Evolutionary conservation across 2,797 vertebrate species (phyloP).

Genomic region (Xenentodon cancila): DNA sequence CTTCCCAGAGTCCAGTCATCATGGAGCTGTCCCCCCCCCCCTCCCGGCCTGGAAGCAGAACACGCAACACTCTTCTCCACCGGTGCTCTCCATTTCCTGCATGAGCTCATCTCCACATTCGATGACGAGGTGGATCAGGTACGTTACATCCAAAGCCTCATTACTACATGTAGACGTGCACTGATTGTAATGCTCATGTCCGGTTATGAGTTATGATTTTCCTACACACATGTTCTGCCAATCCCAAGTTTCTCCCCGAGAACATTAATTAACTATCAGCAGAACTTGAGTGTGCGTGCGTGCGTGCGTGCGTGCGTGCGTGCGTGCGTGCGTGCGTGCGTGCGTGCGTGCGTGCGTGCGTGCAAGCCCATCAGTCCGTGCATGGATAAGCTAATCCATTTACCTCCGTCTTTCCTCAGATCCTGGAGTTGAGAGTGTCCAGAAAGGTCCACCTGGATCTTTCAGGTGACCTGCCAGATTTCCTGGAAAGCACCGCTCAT

Average conservation of each 20-base stretch:
- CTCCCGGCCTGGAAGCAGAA: conserved; percentile 73
- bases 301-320: too few relatives aligned
- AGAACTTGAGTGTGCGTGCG: too few relatives aligned
- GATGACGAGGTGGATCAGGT: conserved; percentile 83
- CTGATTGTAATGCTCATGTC: too few relatives aligned
- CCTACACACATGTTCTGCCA: too few relatives aligned
- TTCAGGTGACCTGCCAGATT: conserved; percentile 76
- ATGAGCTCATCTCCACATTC: conserved; percentile 80
- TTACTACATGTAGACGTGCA: not conserved
- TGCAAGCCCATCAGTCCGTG: too few relatives aligned
- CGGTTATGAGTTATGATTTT: too few relatives aligned
- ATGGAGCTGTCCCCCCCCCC: conserved; percentile 79
- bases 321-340: too few relatives aligned
- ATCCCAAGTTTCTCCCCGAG: too few relatives aligned
- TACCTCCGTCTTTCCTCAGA: conserved; percentile 49
- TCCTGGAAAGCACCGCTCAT: conserved; percentile 67
- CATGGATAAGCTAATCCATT: too few relatives aligned
- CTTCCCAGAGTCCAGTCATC: conserved; percentile 16
- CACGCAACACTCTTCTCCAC: conserved; percentile 76
- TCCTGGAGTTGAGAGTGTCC: conserved; percentile 73
- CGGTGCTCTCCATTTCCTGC: conserved; percentile 76
- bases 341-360: too few relatives aligned
- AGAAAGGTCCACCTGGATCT: conserved; percentile 81
- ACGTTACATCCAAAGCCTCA: not conserved
- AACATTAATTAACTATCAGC: too few relatives aligned